Conservation (phyloP, 2,888 invertebrate species). For the Seira musarum region DNA sequence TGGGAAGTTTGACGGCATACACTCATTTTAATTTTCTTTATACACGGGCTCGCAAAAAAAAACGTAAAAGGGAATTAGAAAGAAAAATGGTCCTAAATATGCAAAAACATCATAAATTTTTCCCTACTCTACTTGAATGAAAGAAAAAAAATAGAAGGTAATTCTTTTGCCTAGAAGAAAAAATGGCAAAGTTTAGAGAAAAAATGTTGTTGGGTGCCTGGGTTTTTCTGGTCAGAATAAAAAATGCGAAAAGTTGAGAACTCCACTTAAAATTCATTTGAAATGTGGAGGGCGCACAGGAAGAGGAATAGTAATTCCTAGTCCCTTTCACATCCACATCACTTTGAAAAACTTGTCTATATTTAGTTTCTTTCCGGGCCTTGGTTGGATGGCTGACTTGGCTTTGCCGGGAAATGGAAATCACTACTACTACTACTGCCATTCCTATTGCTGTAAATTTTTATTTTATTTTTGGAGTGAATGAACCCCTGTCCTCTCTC, state of each 20-base stretch:
- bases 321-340: background rate
- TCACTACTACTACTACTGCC: background rate
- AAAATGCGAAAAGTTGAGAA: constrained; percentile 46
- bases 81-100: background rate
- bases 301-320: background rate
- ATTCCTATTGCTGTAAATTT: no score
- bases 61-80: constrained; percentile 2
- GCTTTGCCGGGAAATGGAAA: no score
- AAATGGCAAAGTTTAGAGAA: background rate
- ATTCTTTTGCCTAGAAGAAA: no score
- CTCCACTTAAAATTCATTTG: constrained; percentile 43
- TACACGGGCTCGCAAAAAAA: background rate
- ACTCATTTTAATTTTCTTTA: constrained; percentile 10
- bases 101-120: constrained; percentile 19
- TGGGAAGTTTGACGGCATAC: constrained; percentile 3
- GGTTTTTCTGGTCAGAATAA: no score
- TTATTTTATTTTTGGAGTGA: constrained; percentile 17
- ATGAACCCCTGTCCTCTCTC: constrained; percentile 23
- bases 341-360: background rate
- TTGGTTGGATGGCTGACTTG: no score
- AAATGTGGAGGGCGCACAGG: constrained; percentile 23
- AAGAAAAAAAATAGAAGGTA: no score
- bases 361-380: no score
- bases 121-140: background rate
- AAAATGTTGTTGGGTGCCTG: background rate